Evolutionary conservation across 1,140 invertebrate species (phyloP).

Genomic region (Temnothorax curvispinosus): DNA sequence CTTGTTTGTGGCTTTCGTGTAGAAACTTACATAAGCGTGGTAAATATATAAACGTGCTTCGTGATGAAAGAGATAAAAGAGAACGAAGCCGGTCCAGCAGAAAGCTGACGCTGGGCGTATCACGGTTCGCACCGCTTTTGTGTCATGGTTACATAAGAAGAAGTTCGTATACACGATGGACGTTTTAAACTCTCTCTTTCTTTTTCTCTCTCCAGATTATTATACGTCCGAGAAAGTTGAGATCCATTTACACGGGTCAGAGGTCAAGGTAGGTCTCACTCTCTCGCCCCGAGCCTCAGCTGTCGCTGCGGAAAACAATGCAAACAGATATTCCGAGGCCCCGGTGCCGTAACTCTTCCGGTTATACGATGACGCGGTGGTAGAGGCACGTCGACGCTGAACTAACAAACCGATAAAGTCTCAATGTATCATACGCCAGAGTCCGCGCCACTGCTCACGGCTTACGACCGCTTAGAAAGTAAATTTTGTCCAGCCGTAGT

Average conservation of each 20-base stretch:
- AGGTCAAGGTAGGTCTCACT: slow-evolving; percentile 32
- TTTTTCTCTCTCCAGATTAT: not conserved
- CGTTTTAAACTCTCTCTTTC: slow-evolving; percentile 12
- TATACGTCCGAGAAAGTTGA: slow-evolving; percentile 44
- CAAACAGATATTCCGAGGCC: slow-evolving; percentile 31
- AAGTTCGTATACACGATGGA: not conserved
- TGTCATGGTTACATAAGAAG: slow-evolving; percentile 45
- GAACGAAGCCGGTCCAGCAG: slow-evolving; percentile 13
- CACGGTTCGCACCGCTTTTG: slow-evolving; percentile 14
- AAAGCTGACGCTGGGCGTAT: slow-evolving; percentile 21
- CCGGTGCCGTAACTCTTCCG: slow-evolving; percentile 22
- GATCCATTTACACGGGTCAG: slow-evolving; percentile 47
- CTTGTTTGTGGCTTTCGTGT: not conserved
- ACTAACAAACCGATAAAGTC: slow-evolving; percentile 57
- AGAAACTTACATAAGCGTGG: slow-evolving; percentile 1
- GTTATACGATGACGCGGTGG: slow-evolving; percentile 26
- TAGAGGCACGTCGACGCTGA: slow-evolving; percentile 13
- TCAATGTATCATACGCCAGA: slow-evolving; percentile 6
- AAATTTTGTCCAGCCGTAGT: slow-evolving; percentile 58
- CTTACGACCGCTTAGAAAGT: slow-evolving; percentile 51
- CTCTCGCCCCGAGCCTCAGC: not conserved
- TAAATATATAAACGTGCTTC: not conserved
- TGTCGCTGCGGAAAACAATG: slow-evolving; percentile 43
- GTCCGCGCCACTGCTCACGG: not conserved
- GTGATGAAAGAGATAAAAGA: slow-evolving; percentile 36